Evolutionary conservation across 2,888 invertebrate species (phyloP), one percentile per base, ranked within the genome.

Genomic region (Chrysolina oricalcia): DNA sequence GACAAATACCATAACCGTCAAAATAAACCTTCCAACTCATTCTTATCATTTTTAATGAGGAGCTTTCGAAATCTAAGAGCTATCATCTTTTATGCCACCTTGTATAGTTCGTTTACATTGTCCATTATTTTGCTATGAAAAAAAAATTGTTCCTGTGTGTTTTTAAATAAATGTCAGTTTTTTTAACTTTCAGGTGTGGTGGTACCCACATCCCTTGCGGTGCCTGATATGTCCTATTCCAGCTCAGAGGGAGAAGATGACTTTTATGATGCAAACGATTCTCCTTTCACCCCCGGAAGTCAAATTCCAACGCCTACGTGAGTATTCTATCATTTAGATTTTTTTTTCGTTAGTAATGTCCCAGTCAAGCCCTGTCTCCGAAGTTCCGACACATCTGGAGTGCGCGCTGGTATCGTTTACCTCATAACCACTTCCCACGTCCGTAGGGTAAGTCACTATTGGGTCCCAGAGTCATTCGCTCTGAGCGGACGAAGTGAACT

Each of bases 241-340:
- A 98, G 98, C 85, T 98, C 98, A 41, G 98, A 99, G 88, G 96
- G 96, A 73, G 97, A 97, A 87, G 98, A 98, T 74, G 97, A 97
- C 89, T 97, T 96, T 90, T 98, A 93, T 88, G 98, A 98, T 90
- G 97, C 97, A 6, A 94, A 96, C 83, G 97, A 96, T 86, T 94
- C 92, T 78, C 90, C 91, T 17, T 91, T 90, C 74, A 76, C 88
- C 10, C 75, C 85, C 46, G 85, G 82, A 71, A 91, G 90, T 83
- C 89, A 83, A 43, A 40, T 81, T 41, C 78, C 84, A 21, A 81
- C 86, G 15, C 85, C 86, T 68, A 82, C 81, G 85, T 85, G 79
- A 84, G 85, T 85, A 72, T 46, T 46, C 48, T 46, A 11, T 59
- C 9, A 13, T 59, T 53, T 23, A 21, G 21, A 53, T 35, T 4